These are phyloP conservation scores for Pangasius larnaudii DNA, from an alignment of 2,797 vertebrate genomes.

Conservation along the genomic window DNA sequence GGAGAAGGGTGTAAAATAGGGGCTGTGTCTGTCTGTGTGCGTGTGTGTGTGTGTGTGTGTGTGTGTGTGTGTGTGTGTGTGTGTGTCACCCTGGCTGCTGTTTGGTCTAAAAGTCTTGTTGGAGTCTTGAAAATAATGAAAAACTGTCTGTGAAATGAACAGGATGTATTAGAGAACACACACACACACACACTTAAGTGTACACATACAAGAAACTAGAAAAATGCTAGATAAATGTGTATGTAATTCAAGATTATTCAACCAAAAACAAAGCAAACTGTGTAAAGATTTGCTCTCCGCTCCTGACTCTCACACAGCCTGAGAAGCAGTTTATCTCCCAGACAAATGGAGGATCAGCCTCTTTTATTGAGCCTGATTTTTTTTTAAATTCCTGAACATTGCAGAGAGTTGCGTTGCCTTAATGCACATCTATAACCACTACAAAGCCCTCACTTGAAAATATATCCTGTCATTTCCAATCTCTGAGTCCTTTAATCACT, in stretches of 20 bases:
- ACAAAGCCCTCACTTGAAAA: slow-evolving; percentile 1
- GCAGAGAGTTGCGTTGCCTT: not conserved
- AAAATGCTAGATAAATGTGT: slow-evolving; percentile 1
- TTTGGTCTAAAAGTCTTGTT: not conserved
- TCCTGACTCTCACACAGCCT: slow-evolving; percentile 1
- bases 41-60: not conserved
- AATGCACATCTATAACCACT: not conserved
- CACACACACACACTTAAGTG: not conserved
- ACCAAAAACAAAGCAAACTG: not conserved
- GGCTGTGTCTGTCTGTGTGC: not conserved
- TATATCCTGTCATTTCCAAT: not conserved
- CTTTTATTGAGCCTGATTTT: slow-evolving; percentile 10
- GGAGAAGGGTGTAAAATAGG: slow-evolving; percentile 1
- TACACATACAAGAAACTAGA: not conserved
- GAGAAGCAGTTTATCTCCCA: slow-evolving; percentile 11
- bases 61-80: not conserved
- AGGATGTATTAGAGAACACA: not conserved
- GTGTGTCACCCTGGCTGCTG: not conserved
- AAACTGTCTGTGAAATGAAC: not conserved
- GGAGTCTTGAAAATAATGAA: not conserved
- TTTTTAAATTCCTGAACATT: not conserved
- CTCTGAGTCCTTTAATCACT: slow-evolving; percentile 16
- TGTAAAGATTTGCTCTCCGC: not conserved
- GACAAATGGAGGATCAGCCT: not conserved
- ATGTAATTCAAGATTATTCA: slow-evolving; percentile 11